Conservation (phyloP, 2,113 vertebrate species). For the Spheniscus mendiculus region DNA sequence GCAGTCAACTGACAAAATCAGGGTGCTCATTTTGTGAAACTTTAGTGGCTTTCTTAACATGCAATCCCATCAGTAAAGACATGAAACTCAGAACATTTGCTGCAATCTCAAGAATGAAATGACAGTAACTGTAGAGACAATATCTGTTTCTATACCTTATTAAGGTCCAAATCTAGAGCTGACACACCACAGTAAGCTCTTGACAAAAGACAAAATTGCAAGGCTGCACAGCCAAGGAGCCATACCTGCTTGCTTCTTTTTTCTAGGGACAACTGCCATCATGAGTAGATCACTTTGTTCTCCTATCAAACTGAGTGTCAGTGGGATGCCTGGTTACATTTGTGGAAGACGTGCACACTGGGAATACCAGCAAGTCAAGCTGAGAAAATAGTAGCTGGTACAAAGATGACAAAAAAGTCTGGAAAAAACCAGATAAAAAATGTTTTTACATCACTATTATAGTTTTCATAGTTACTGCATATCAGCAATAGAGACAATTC, state of each 20-base stretch:
- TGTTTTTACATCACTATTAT: neutral
- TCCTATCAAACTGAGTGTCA: neutral
- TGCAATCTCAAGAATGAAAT: neutral
- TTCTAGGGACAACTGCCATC: neutral
- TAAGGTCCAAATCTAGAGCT: neutral
- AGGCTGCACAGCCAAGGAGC: neutral
- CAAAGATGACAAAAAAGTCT: neutral
- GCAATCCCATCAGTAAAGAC: neutral
- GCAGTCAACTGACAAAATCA: neutral
- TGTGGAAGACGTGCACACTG: neutral
- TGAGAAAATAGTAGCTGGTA: neutral
- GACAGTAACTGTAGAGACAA: neutral
- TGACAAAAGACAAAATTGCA: neutral
- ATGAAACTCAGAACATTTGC: neutral
- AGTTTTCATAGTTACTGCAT: neutral
- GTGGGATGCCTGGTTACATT: neutral
- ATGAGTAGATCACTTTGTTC: neutral
- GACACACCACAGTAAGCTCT: neutral
- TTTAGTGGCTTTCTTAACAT: neutral
- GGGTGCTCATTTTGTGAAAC: neutral
- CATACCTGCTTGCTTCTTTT: neutral
- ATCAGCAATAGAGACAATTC: neutral
- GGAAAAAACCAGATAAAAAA: neutral
- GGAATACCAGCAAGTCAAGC: neutral
- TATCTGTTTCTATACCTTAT: neutral